These are phyloP conservation scores for Phylloscopus trochilus DNA, from an alignment of 2,113 vertebrate species.

Conservation along the genomic window DNA sequence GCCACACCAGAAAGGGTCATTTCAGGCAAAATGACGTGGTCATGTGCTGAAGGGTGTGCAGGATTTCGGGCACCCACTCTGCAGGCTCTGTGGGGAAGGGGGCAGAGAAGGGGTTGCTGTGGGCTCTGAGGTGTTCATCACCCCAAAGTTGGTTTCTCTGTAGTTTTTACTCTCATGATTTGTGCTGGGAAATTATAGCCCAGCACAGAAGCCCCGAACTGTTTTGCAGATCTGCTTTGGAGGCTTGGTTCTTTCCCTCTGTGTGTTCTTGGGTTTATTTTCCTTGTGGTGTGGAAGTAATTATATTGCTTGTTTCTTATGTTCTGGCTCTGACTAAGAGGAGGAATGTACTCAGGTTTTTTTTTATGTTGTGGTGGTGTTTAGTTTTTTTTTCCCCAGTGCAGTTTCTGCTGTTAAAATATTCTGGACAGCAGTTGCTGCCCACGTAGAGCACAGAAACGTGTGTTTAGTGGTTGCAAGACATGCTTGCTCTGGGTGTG, in stretches of 20 bases:
- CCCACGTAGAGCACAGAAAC: constrained; percentile 8
- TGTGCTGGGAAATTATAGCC: neutral
- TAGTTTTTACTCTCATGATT: neutral
- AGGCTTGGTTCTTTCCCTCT: neutral
- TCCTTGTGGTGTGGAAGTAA: constrained; percentile 3
- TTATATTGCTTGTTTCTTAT: neutral
- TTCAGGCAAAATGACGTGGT: neutral
- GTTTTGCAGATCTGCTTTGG: neutral
- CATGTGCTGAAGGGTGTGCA: rapidly evolving
- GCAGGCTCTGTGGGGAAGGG: neutral
- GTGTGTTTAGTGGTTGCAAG: constrained; percentile 36
- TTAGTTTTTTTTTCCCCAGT: neutral
- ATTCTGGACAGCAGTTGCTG: neutral
- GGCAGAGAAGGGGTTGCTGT: neutral
- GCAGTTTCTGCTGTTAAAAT: neutral
- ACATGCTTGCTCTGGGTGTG: neutral
- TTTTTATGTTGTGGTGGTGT: neutral
- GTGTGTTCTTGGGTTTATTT: constrained; percentile 12
- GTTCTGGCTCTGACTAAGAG: neutral
- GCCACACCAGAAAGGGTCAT: neutral
- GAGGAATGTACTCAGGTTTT: neutral
- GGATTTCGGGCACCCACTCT: neutral
- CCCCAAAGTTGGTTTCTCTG: neutral
- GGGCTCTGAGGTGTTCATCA: neutral
- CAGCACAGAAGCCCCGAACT: neutral